These are phyloP conservation scores for Oryzias celebensis DNA, from an alignment of 2,113 vertebrate species.

Conservation along the genomic window DNA sequence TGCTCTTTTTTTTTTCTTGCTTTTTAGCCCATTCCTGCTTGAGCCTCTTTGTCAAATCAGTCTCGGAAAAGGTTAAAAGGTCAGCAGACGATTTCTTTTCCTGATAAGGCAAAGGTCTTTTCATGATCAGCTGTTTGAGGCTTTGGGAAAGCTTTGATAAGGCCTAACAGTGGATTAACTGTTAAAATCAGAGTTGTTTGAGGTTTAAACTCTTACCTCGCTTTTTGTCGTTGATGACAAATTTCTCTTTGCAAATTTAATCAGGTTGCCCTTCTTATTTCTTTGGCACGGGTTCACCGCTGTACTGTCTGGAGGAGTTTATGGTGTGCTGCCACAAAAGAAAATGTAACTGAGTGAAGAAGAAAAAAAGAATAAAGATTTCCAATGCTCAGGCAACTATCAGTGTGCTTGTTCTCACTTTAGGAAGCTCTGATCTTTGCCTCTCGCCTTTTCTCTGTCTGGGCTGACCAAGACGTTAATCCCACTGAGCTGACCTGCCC, in stretches of 20 bases:
- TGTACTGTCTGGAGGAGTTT: conserved; percentile 13
- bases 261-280: neutral
- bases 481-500: conserved; percentile 69
- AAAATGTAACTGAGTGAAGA: conserved; percentile 6
- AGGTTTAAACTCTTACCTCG: neutral
- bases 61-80: neutral
- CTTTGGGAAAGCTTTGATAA: conserved; percentile 19
- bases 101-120: conserved; percentile 23
- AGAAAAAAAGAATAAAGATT: neutral
- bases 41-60: neutral
- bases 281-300: neutral
- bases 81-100: conserved; percentile 15
- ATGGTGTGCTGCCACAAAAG: neutral
- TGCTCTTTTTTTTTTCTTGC: conserved; percentile 1
- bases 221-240: neutral
- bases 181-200: conserved; percentile 21
- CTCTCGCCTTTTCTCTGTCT: conserved; percentile 34
- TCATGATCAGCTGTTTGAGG: conserved; percentile 18
- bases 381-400: conserved; percentile 6
- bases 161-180: conserved; percentile 16
- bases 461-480: conserved; percentile 60
- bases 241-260: neutral
- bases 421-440: conserved; percentile 11
- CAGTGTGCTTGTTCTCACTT: conserved; percentile 6
- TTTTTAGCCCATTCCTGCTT: neutral